phyloP scores from a whole-genome alignment of 2,113 vertebrate species.

The Phocoena sinus region DNA sequence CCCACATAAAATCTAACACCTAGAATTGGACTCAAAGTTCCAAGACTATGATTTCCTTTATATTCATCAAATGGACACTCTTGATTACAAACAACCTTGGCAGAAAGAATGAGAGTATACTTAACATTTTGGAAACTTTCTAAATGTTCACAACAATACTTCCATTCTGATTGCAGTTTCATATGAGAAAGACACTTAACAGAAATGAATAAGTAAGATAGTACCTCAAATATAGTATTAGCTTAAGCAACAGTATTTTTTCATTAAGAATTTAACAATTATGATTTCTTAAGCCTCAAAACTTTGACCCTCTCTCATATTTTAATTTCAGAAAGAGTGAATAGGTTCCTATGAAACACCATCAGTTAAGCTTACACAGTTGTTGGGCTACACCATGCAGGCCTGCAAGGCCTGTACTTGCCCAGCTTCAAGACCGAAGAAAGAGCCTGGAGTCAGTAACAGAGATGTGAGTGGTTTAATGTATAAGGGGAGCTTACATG shows the following conservation, averaged over 20 bases:
- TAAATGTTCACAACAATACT: conserved; percentile 25
- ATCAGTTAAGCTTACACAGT: not conserved
- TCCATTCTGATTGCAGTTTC: conserved; percentile 41
- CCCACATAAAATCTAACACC: not conserved
- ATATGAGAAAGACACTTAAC: conserved; percentile 28
- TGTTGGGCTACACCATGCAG: too few relatives aligned
- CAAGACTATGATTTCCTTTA: not conserved
- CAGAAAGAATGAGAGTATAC: not conserved
- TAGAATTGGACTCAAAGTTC: not conserved
- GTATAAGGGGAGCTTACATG: too few relatives aligned
- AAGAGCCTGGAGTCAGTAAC: too few relatives aligned
- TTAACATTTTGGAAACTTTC: conserved; percentile 26
- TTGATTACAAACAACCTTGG: not conserved
- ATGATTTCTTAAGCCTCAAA: not conserved
- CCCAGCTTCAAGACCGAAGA: too few relatives aligned
- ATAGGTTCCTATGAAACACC: not conserved
- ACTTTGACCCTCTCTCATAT: not conserved
- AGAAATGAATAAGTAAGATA: conserved; percentile 22
- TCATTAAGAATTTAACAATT: conserved; percentile 2
- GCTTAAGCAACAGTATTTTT: conserved; percentile 53
- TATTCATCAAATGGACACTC: not conserved
- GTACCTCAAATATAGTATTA: conserved; percentile 52
- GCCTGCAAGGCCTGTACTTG: too few relatives aligned
- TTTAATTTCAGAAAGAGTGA: conserved; percentile 23
- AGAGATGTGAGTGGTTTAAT: too few relatives aligned